A percentile compares a stretch with the other conserved stretches of the same genome.
Evolutionary conservation across 2,797 vertebrate species (phyloP).

Genomic region (Amazonetta brasiliensis): DNA sequence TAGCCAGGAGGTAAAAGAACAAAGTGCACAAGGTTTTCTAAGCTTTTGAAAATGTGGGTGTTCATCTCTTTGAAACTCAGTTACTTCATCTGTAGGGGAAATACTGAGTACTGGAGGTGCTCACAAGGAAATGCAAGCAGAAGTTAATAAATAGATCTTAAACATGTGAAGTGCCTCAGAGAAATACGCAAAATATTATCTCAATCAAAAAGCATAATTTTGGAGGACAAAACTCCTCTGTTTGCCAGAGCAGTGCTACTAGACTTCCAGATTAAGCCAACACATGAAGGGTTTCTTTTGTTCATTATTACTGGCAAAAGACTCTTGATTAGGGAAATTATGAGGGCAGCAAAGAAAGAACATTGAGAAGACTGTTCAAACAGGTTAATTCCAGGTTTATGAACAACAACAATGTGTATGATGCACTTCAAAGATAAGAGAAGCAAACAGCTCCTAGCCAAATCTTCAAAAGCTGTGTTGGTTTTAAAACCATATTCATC

Average conservation of each 20-base stretch:
- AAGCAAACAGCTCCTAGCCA: neutral
- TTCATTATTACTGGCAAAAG: neutral
- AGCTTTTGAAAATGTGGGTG: neutral
- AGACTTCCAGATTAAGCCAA: neutral
- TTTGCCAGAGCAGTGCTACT: neutral
- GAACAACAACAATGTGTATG: neutral
- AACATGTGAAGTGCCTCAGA: neutral
- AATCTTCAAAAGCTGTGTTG: neutral
- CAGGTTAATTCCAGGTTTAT: neutral
- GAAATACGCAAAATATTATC: conserved; percentile 1
- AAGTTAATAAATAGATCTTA: conserved; percentile 12
- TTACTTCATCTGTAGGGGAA: neutral
- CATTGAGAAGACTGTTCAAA: neutral
- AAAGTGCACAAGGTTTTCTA: neutral
- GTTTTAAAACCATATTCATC: neutral
- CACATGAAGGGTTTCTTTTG: neutral
- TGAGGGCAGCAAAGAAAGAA: neutral
- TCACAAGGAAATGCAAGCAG: neutral
- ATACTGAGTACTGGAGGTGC: neutral
- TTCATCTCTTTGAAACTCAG: neutral
- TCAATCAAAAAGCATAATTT: neutral
- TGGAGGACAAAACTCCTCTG: neutral
- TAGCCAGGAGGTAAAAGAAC: neutral
- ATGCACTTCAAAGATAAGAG: neutral
- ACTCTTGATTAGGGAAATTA: neutral